Conservation (phyloP, 37 sponge, comb jelly and placozoan genomes). For the Cladorhizidae sp. region DNA sequence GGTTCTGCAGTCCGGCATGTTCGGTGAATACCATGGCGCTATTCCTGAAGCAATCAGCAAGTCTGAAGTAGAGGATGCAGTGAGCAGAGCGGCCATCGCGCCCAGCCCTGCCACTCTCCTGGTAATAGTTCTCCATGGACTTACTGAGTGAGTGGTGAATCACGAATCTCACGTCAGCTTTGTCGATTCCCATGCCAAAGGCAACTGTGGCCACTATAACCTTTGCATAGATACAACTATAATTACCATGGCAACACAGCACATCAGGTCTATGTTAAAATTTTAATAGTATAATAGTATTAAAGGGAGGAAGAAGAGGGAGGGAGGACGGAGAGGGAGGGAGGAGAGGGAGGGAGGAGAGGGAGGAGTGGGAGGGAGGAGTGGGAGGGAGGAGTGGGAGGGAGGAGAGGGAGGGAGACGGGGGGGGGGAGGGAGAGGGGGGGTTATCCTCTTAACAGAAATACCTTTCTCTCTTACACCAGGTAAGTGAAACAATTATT, state of each 20-base stretch:
- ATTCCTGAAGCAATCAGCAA: conserved; percentile 49
- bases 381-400: no score
- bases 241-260: not conserved
- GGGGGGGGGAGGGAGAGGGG: no score
- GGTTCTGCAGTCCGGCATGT: conserved; percentile 69
- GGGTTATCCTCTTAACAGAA: no score
- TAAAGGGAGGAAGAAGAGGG: no score
- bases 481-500: no score
- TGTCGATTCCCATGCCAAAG: conserved; percentile 97
- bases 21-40: conserved; percentile 87
- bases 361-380: no score
- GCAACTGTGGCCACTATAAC: conserved; percentile 63
- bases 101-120: conserved; percentile 97
- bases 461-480: no score
- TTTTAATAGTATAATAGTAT: no score
- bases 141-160: conserved; percentile 95
- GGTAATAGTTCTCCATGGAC: conserved; percentile 96
- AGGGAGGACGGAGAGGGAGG: no score
- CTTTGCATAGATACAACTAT: not conserved
- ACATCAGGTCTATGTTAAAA: no score
- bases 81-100: conserved; percentile 85
- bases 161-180: conserved; percentile 88
- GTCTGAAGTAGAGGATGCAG: conserved; percentile 85
- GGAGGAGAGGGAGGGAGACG: no score
- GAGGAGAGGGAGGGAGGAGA: no score